phyloP scores from a whole-genome alignment of 1,140 invertebrate species.

The Kradibia gibbosae region DNA sequence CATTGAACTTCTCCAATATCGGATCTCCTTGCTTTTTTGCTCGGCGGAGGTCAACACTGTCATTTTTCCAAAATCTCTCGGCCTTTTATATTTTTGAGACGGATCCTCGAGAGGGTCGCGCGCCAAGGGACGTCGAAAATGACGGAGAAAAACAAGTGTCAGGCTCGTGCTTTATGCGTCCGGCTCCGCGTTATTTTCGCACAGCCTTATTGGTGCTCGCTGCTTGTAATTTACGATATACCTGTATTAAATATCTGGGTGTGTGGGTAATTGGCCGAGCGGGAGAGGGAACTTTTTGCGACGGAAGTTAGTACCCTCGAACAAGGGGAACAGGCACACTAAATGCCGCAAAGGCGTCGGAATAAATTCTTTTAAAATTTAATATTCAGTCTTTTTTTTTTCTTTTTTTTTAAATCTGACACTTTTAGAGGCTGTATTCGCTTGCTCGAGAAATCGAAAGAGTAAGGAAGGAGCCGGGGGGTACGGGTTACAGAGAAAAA shows the following conservation, averaged over 20 bases:
- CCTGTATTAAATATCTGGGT: neutral
- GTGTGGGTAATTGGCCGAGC: too few species aligned
- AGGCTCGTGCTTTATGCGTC: neutral
- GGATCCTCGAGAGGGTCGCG: neutral
- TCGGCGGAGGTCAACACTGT: neutral
- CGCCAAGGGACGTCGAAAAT: too few species aligned
- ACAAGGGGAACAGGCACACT: too few species aligned
- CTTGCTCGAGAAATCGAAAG: too few species aligned
- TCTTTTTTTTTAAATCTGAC: too few species aligned
- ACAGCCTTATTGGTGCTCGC: neutral
- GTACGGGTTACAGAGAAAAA: too few species aligned
- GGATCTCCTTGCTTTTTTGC: neutral
- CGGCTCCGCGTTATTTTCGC: neutral
- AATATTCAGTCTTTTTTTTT: too few species aligned
- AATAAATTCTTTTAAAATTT: too few species aligned
- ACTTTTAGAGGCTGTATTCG: too few species aligned
- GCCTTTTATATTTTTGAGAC: neutral
- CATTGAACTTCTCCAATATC: conserved; percentile 8
- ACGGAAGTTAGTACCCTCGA: neutral
- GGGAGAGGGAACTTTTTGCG: neutral
- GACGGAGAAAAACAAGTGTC: neutral
- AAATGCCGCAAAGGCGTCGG: too few species aligned
- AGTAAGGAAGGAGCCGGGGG: too few species aligned
- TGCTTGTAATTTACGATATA: neutral
- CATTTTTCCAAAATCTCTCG: neutral